Evolutionary conservation across 2,888 invertebrate genomes (phyloP).

Genomic region (Tinea pellionella): DNA sequence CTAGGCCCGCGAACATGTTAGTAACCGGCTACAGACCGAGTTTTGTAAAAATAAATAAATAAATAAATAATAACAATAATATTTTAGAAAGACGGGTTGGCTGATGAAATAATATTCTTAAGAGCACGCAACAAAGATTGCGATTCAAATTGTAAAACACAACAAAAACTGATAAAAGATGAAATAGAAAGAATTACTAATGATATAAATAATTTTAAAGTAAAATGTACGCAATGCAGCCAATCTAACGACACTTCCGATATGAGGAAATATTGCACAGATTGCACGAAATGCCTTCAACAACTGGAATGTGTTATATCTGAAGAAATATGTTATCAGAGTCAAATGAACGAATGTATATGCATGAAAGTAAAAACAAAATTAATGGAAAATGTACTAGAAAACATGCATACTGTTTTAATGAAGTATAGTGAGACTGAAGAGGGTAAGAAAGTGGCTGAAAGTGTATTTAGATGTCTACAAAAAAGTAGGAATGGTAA

Average conservation of each 20-base stretch:
- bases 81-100: constrained; percentile 37
- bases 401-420: constrained; percentile 53
- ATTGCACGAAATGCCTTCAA: constrained; percentile 44
- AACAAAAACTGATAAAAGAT: constrained; percentile 28
- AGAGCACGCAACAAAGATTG: constrained; percentile 34
- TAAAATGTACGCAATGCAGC: constrained; percentile 39
- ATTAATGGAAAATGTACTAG: constrained; percentile 54
- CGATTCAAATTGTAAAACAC: constrained; percentile 39
- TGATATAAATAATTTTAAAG: constrained; percentile 30
- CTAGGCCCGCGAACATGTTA: no score
- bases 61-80: not conserved
- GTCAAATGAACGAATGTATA: constrained; percentile 39
- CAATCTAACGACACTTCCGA: constrained; percentile 40
- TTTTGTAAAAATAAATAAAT: not conserved
- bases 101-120: constrained; percentile 38
- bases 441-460: constrained; percentile 42
- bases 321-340: constrained; percentile 31
- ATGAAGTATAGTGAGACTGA: constrained; percentile 35
- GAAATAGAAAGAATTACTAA: constrained; percentile 34
- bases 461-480: constrained; percentile 36
- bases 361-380: constrained; percentile 44
- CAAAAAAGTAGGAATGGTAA: constrained; percentile 50
- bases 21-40: no score
- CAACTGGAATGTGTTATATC: constrained; percentile 34
- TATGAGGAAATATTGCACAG: constrained; percentile 37